These are phyloP conservation scores for Amphipoea lucens DNA, from an alignment of 2,888 invertebrate species.

Conservation along the genomic window DNA sequence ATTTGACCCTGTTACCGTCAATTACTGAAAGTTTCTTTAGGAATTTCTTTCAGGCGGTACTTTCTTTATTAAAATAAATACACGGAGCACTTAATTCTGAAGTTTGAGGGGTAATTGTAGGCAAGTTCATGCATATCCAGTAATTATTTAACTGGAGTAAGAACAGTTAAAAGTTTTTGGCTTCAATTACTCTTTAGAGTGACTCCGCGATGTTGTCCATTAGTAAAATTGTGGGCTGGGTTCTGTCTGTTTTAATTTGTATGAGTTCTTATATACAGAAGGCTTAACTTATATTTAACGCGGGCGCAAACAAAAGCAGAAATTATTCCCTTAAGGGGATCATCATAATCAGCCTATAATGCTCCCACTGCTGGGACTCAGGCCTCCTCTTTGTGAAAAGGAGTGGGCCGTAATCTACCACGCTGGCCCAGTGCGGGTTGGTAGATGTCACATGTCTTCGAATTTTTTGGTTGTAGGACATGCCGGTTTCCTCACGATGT, in stretches of 20 bases:
- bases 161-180: conserved; percentile 76
- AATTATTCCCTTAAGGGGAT: not conserved
- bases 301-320: not conserved
- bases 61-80: conserved; percentile 55
- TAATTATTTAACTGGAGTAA: conserved; percentile 68
- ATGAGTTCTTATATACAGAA: not conserved
- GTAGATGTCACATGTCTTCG: no score
- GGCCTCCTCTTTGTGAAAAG: no score
- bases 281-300: not conserved
- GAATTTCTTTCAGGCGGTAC: conserved; percentile 31
- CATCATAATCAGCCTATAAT: no score
- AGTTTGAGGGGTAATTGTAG: conserved; percentile 47
- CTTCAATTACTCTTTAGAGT: conserved; percentile 71
- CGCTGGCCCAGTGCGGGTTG: no score
- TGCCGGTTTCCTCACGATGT: no score
- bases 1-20: conserved; percentile 55
- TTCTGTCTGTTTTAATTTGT: conserved; percentile 38
- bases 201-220: conserved; percentile 71
- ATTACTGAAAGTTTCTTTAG: conserved; percentile 54
- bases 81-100: conserved; percentile 37
- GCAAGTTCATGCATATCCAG: conserved; percentile 62
- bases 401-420: no score
- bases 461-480: no score
- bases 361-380: no score
- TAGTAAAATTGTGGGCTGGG: conserved; percentile 71